phyloP scores from a whole-genome alignment of 2,113 vertebrate species.

The Podarcis muralis region DNA sequence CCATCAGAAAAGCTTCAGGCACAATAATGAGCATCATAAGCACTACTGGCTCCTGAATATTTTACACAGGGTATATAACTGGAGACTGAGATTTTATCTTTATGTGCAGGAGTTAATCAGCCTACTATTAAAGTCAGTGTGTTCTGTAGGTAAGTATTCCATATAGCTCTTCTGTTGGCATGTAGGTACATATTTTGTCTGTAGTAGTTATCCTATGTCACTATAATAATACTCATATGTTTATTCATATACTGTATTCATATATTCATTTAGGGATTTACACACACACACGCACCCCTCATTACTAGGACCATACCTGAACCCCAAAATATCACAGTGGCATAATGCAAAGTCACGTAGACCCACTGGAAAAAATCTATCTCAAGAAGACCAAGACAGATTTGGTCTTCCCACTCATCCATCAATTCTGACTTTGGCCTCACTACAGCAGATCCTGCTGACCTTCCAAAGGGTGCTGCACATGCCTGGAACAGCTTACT shows the following conservation, averaged over 20 bases:
- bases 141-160: not conserved
- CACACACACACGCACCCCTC: too few species aligned
- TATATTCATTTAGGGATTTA: too few species aligned
- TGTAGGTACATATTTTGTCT: slow-evolving; percentile 10
- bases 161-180: slow-evolving; percentile 25
- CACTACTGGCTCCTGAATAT: slow-evolving; percentile 7
- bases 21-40: not conserved
- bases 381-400: not conserved
- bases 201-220: not conserved
- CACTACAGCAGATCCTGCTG: too few species aligned
- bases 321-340: not conserved
- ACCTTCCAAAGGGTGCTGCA: too few species aligned
- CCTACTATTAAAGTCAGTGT: slow-evolving; percentile 12
- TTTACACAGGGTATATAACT: slow-evolving; percentile 51
- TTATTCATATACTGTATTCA: too few species aligned
- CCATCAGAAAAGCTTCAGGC: slow-evolving; percentile 41
- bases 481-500: too few species aligned
- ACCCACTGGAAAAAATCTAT: not conserved
- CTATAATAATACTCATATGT: not conserved
- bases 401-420: not conserved
- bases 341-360: too few species aligned
- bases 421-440: too few species aligned
- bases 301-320: not conserved
- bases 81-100: slow-evolving; percentile 51
- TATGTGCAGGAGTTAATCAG: slow-evolving; percentile 16